Evolutionary conservation across 1,140 invertebrate species (phyloP), one percentile per base, ranked within the genome.

Genomic region (Solenopsis fugax): DNA sequence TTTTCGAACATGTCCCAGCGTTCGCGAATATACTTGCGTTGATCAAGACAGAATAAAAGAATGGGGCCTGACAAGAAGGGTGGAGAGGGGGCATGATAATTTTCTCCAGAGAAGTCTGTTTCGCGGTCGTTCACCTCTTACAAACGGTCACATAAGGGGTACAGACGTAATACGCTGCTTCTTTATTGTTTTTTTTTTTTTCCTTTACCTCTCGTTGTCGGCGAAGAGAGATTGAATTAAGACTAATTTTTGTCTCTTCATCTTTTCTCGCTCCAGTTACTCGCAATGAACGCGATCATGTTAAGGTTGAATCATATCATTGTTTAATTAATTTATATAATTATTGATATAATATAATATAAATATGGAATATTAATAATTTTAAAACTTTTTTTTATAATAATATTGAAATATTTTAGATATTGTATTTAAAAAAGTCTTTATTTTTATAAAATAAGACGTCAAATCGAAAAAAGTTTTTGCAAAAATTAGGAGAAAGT

Each of bases 121-220:
- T 71, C 21, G 78, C 78, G 78, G 65, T 82, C 52, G 16, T 82
- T 82, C 78, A 72, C 65, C 78, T 82, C 24, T 82, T 56, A 58
- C n/a, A 24, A 60, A 73, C 69, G 67, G 52, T 82, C 67, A 60
- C 18, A 60, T 60, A 60, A 73, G 58, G 67, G 67, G 37, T 72
- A 82, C 4, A 18, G 41, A 82, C 41, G 48, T 48, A 48, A 2
- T 73, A 24, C 41, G 41, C n/a, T 45, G 18, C 16, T 7, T 54
- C 4, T 58, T 64, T 62, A 50, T 80, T 67, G 4, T 54, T 52
- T 18, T 37, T 37, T 16, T n/a, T 29, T 45, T 7, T 4, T 24
- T 24, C 37, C 21, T 48, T 13, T 45, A 34, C 16, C 52, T 58
- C 18, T 58, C 1, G 2, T 72, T 41, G 9, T 16, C 41, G 67